phyloP scores from a whole-genome alignment of 1,140 invertebrate species.

The Camponotus vicinus region DNA sequence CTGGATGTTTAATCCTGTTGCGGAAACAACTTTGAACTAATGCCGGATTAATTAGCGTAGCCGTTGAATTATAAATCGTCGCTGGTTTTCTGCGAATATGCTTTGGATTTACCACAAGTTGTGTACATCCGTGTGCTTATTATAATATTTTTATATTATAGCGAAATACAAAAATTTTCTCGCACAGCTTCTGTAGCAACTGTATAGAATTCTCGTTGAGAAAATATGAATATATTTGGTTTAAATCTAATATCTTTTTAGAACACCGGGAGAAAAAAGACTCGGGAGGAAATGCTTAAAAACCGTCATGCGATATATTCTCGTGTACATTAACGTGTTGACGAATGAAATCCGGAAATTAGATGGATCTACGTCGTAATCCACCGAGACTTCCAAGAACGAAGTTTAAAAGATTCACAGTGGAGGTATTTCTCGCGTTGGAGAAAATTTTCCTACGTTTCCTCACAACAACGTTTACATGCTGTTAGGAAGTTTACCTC shows the following conservation, averaged over 20 bases:
- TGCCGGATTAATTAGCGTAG: constrained; percentile 38
- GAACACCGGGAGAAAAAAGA: too few species aligned
- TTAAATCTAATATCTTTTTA: neutral
- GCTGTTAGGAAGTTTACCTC: constrained; percentile 34
- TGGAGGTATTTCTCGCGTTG: constrained; percentile 13
- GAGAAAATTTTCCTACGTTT: constrained; percentile 53
- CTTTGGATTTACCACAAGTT: neutral
- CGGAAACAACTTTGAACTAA: constrained; percentile 35
- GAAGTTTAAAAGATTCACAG: constrained; percentile 45
- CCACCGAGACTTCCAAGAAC: constrained; percentile 3
- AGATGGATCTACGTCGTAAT: neutral
- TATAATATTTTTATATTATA: neutral
- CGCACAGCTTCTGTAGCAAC: neutral
- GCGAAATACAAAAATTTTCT: constrained; percentile 6
- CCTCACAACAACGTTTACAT: constrained; percentile 38
- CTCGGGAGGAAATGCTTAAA: neutral
- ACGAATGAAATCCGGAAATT: constrained; percentile 4
- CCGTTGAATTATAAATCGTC: constrained; percentile 36
- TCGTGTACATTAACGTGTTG: neutral
- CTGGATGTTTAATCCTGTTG: constrained; percentile 30
- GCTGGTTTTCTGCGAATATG: neutral
- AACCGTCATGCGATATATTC: neutral
- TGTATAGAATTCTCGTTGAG: neutral
- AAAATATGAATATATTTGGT: neutral
- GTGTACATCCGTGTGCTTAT: neutral